These are phyloP conservation scores for Pseudomugil tenellus DNA, from an alignment of 2,797 vertebrate species.

Conservation along the genomic window DNA sequence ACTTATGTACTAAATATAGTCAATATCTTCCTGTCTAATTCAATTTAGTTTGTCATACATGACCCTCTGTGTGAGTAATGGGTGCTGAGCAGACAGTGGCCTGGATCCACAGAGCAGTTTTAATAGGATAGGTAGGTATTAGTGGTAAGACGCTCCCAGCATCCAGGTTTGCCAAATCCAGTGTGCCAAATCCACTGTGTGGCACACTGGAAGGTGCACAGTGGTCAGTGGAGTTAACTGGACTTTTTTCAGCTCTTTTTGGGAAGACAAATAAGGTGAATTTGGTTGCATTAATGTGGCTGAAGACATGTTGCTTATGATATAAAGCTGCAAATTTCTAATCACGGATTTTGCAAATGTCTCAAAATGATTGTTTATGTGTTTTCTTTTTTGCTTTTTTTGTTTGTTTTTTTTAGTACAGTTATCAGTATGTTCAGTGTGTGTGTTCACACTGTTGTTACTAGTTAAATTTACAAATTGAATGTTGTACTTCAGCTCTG, in stretches of 20 bases:
- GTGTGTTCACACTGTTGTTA: not conserved
- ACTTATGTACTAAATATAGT: conserved; percentile 26
- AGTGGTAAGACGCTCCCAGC: conserved; percentile 74
- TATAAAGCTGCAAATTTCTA: conserved; percentile 1
- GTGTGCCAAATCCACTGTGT: conserved; percentile 81
- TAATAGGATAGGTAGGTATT: conserved; percentile 86
- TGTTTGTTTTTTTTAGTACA: conserved; percentile 3
- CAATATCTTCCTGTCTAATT: conserved; percentile 54
- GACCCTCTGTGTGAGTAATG: conserved; percentile 43
- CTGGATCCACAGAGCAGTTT: conserved; percentile 74
- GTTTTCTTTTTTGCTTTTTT: conserved; percentile 5
- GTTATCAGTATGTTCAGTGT: conserved; percentile 1
- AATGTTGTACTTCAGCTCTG: conserved; percentile 1
- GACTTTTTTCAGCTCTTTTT: conserved; percentile 65
- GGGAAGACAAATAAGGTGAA: conserved; percentile 69
- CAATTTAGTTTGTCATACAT: conserved; percentile 59
- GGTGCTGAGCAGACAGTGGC: conserved; percentile 83
- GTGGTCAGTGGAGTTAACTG: conserved; percentile 63
- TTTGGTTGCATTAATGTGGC: conserved; percentile 23
- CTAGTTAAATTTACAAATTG: conserved; percentile 1
- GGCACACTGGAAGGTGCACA: conserved; percentile 71
- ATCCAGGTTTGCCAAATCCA: conserved; percentile 77
- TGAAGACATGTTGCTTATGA: conserved; percentile 12
- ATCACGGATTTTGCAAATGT: not conserved
- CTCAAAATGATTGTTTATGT: not conserved